Base-by-base conservation (phyloP, 2,113 vertebrate species). In the Rhodinocichla rosea region DNA sequence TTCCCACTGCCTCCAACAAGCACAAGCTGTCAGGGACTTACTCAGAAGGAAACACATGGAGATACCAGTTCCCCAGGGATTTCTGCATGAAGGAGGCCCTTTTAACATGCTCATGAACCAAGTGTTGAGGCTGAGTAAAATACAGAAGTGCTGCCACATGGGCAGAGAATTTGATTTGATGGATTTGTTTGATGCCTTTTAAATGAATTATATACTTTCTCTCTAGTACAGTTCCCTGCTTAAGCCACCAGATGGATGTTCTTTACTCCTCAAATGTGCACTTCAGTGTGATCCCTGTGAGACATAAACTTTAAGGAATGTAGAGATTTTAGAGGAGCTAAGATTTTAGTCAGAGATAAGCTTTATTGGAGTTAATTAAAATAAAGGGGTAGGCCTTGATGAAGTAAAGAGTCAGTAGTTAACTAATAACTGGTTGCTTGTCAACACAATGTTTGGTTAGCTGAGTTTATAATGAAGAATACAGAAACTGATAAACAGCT, bases 241-340 rank as follows among this genome's bases (percentile, higher is more conserved):
- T 57, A 85, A 93, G 65, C 40, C 45, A 82, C 19, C 42, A 71
- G 52, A 55, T 24, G 83, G 76, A 89, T 91, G 68, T 81, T 95
- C 79, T 67, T 80, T 74, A 67, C 55, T 83, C 39, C 35, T 77
- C 76, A 75, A 88, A 59, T 18, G 71, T 4, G 28, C 33, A 52
- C 68, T 42, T 50, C 55, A 83, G 79, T 39, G 49, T 73, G 49
- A 35, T 91, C 22, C n/a, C 49, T 45, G n/a, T 26, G 24, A 49
- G 0, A 53, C 28, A 30, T 12, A 53, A 53, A 30, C 17, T 53
- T 19, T 19, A 53, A 32, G 52, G 49, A 19, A 53, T 32, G 19
- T 19, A 32, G 11, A 53, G 28, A 53, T 32, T 32, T 53, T 53
- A 53, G 52, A 53, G 52, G 17, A 53, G 28, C 52, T 32, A 53